A percentile compares a stretch with the other conserved stretches of the same genome.
Conservation (phyloP, 2,113 vertebrate species). For the Centropus unirufus region DNA sequence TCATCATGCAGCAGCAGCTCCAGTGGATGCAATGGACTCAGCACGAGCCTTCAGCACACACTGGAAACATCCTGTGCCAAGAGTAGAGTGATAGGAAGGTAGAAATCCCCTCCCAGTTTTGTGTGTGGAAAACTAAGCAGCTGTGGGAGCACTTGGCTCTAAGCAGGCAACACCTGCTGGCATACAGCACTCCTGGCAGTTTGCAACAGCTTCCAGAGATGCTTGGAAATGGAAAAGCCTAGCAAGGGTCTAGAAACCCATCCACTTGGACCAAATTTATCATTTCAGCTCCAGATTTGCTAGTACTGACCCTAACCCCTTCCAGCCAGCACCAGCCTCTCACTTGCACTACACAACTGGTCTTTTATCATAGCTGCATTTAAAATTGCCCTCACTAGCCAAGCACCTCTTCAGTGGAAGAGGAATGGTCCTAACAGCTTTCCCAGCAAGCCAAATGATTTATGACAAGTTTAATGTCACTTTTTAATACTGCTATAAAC, state of each 20-base stretch:
- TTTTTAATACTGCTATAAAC: constrained; percentile 29
- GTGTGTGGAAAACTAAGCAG: fast-evolving
- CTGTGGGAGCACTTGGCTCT: background rate
- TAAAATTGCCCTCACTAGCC: background rate
- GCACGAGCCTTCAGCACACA: background rate
- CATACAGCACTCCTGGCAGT: fast-evolving
- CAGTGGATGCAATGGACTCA: background rate
- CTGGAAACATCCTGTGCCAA: background rate
- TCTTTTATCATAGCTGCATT: background rate
- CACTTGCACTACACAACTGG: background rate
- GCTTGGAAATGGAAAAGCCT: background rate
- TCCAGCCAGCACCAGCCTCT: background rate
- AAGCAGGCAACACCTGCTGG: background rate
- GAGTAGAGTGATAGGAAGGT: background rate
- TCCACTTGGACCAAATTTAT: background rate
- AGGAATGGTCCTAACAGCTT: background rate
- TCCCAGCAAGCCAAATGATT: background rate
- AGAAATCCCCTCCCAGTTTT: background rate
- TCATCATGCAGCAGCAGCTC: background rate
- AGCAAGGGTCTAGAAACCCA: background rate
- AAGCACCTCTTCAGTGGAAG: background rate
- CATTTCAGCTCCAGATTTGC: background rate
- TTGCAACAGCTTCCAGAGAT: background rate
- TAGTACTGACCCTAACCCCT: background rate
- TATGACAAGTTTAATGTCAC: background rate